Evolutionary conservation across 2,888 invertebrate species (phyloP), one percentile per base, ranked within the genome.

Genomic region (Leptopilina myrica): DNA sequence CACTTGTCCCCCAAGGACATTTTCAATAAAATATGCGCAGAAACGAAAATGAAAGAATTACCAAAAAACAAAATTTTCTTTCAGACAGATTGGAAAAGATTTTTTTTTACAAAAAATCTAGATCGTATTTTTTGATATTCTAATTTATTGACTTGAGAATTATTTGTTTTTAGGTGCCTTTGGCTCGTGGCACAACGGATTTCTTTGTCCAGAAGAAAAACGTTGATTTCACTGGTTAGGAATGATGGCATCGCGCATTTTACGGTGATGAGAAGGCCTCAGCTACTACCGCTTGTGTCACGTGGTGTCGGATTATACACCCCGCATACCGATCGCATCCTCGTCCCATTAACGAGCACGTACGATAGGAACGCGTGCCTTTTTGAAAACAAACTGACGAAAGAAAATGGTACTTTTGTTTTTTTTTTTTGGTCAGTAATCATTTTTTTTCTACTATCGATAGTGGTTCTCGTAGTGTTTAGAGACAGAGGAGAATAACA

Each of bases 211-310:
- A 66, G n/a, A 86, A 85, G 86, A 89, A 90, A 89, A 90, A 89
- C 87, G 86, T 88, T 88, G 89, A 90, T 90, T 90, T 90, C 90
- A 89, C 90, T 89, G 87, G 79, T 85, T 81, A 85, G 89, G 88
- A 90, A 90, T 89, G 88, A 88, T 89, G 88, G 89, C 88, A 89
- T 56, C 53, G 53, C 53, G 53, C 69, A 73, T 73, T 73, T 73
- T 73, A 73, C 53, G 53, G 69, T 73, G 69, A 73, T 49, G 53
- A 73, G 69, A 73, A 73, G 56, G 33, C 53, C 56, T 73, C 9
- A 4, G 3, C 33, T 8, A 43, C 43, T 43, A 8, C 49, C 12
- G 9, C 69, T 26, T 8, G 69, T 73, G 69, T 73, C 69, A 73
- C 53, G 49, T 69, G 53, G 67, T 64, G 64, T 69, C 67, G 53